phyloP scores from a whole-genome alignment of 2,113 vertebrate species.

The Megaceryle maxima region DNA sequence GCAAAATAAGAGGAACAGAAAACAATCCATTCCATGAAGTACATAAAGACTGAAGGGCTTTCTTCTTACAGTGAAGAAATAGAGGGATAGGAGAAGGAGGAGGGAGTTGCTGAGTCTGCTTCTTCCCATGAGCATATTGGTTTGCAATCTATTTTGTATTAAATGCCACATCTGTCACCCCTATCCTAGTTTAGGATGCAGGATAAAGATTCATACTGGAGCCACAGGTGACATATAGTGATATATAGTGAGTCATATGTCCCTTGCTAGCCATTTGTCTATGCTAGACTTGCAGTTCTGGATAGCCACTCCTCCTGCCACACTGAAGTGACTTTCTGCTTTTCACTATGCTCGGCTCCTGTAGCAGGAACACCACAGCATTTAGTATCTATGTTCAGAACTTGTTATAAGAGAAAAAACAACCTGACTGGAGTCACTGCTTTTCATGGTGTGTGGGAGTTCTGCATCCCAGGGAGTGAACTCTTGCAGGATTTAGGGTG shows the following conservation, averaged over 20 bases:
- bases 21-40: background rate
- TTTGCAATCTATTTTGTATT: background rate
- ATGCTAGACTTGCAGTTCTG: background rate
- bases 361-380: background rate
- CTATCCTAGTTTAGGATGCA: background rate
- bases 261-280: background rate
- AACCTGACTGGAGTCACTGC: background rate
- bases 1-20: background rate
- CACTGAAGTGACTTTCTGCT: background rate
- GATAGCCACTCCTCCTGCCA: background rate
- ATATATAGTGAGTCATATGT: background rate
- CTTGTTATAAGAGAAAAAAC: background rate
- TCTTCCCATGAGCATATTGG: background rate
- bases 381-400: background rate
- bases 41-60: background rate
- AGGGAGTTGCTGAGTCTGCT: background rate
- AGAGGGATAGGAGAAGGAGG: background rate
- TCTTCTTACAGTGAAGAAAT: background rate
- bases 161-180: background rate
- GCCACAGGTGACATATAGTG: background rate
- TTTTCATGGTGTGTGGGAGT: background rate
- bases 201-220: background rate
- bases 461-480: background rate
- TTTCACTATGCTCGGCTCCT: background rate
- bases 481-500: background rate